Evolutionary conservation across 2,797 vertebrate species (phyloP).

Genomic region (Sylvia borin): DNA sequence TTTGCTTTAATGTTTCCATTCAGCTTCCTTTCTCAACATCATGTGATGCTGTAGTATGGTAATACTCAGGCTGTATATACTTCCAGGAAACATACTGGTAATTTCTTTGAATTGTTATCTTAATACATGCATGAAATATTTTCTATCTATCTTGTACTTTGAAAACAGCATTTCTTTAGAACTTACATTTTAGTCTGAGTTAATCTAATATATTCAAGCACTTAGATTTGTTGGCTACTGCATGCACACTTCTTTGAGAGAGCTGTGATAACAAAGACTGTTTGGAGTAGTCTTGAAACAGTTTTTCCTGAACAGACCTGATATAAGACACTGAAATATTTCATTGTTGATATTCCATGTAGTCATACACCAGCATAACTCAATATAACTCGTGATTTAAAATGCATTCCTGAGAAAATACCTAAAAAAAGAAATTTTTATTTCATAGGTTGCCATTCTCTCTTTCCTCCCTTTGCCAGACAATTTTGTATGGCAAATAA

Average conservation of each 20-base stretch:
- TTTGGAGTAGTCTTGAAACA: background rate
- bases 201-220: background rate
- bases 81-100: background rate
- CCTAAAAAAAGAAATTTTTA: background rate
- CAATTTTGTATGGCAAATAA: background rate
- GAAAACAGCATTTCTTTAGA: background rate
- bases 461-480: background rate
- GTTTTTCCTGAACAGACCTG: background rate
- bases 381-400: background rate
- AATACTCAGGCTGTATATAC: background rate
- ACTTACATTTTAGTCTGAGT: background rate
- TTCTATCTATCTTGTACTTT: background rate
- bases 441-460: background rate
- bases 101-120: background rate
- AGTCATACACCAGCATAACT: background rate
- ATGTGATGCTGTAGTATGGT: accelerated
- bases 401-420: background rate
- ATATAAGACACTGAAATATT: background rate
- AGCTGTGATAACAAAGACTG: background rate
- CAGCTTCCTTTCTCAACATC: background rate
- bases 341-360: background rate
- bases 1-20: background rate
- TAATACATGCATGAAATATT: background rate
- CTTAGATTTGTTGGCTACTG: background rate
- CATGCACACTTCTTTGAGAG: background rate